Conservation (phyloP, 2,888 invertebrate species). For the Ptychoptera contaminata region DNA sequence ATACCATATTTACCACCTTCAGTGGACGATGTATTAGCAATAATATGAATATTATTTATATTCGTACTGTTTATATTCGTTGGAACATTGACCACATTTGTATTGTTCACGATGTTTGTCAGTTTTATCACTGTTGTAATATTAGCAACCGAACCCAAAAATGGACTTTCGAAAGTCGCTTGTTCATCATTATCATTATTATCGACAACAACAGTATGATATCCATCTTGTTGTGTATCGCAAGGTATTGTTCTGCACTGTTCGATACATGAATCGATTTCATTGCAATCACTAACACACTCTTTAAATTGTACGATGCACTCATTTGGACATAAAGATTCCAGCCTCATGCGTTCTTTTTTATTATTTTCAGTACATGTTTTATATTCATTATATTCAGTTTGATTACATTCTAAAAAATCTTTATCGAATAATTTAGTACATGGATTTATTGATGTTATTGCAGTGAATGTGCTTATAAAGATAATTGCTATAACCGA, state of each 20-base stretch:
- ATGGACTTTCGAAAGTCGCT: conserved; percentile 1
- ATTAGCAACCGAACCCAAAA: conserved; percentile 6
- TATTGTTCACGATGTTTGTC: conserved; percentile 10
- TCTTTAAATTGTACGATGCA: neutral
- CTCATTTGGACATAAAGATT: neutral
- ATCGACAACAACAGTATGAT: neutral
- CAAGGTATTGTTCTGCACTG: neutral
- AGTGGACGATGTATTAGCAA: conserved; percentile 19
- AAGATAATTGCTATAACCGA: neutral
- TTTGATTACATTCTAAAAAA: neutral
- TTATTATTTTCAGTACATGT: neutral
- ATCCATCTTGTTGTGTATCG: neutral
- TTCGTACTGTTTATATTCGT: conserved; percentile 12
- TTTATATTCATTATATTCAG: neutral
- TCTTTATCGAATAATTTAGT: neutral
- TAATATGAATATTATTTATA: conserved; percentile 20
- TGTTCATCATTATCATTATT: neutral
- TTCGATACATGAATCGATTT: neutral
- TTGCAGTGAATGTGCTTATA: neutral
- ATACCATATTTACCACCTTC: conserved; percentile 25
- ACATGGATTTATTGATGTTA: too few species aligned
- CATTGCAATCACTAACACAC: neutral
- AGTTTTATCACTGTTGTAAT: conserved; percentile 12
- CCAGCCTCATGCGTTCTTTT: neutral
- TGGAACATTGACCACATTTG: conserved; percentile 10